Base-by-base conservation (phyloP, 2,888 invertebrate species). In the Schrankia costaestrigalis region DNA sequence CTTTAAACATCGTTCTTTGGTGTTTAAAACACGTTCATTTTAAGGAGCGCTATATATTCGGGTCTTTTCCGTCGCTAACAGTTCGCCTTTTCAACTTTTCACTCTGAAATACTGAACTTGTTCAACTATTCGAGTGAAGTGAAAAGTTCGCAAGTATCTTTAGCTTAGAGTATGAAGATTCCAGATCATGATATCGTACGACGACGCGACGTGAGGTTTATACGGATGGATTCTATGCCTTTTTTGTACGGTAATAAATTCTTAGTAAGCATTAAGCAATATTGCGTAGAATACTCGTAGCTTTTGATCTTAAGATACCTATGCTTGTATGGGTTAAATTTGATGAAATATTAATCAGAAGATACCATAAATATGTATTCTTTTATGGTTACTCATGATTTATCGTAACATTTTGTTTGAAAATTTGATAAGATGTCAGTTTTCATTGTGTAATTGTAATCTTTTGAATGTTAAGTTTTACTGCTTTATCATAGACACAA, bases 41-140 rank as follows among this genome's bases (percentile, higher is more conserved):
- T 28, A 22, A 26, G 11, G 31, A 38, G 27, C 30, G 19, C 26
- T 41, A 43, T 44, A 51, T 42, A 31, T 34, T 35, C 29, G 18
- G 31, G 26, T 25, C 13, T 17, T 32, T 42, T 14, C 26, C 22
- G 22, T 35, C 30, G 27, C 41, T 26, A 47, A 43, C 39, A 56
- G 49, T 55, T 48, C 46, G 40, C 46, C 49, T 47, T n/a, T n/a
- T 27, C 24, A 64, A 67, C 66, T 64, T 64, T 46, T 31, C 54
- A 56, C 56, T 64, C 50, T 53, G 58, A 49, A 51, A 56, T 50
- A 58, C 47, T 54, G 43, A 48, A 64, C 50, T 58, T 55, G 40
- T 41, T 37, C 30, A 68, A 68, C 68, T 66, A 68, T 64, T 46
- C 40, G 41, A 28, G 51, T 41, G 42, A 35, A 67, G 57, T 61